Percentiles rank a stretch among this genome's conserved stretches.
These are phyloP conservation scores for Oxyura jamaicensis DNA, from an alignment of 2,113 vertebrate genomes.

Conservation along the genomic window DNA sequence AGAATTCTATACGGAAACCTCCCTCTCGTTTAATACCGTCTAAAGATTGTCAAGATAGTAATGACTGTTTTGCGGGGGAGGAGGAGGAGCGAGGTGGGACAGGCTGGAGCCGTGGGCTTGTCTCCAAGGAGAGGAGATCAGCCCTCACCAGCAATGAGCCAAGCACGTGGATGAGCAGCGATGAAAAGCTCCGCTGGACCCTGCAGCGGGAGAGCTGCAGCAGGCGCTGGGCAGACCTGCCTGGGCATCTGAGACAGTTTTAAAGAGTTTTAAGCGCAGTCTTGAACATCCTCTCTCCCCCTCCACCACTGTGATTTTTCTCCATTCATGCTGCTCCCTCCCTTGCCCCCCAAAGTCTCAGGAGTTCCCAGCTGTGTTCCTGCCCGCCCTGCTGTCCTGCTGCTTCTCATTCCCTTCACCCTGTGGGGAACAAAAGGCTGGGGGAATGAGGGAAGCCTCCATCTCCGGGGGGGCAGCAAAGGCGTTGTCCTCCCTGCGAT, in stretches of 20 bases:
- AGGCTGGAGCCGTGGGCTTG: background rate
- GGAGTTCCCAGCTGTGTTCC: no score
- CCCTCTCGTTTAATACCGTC: background rate
- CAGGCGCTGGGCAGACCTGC: background rate
- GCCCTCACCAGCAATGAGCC: background rate
- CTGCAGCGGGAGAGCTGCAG: rapidly evolving
- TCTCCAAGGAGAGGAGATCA: background rate
- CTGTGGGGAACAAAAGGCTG: no score
- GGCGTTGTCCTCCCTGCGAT: background rate
- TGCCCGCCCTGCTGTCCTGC: no score
- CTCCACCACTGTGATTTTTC: background rate
- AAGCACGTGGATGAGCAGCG: rapidly evolving
- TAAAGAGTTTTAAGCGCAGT: background rate
- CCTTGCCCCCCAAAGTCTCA: background rate
- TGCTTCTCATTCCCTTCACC: no score
- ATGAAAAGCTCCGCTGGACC: background rate
- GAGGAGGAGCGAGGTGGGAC: background rate
- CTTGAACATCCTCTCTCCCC: background rate
- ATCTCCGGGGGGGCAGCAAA: no score
- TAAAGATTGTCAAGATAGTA: background rate
- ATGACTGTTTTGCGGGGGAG: background rate
- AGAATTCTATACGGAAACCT: background rate
- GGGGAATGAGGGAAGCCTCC: no score
- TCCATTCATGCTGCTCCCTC: background rate
- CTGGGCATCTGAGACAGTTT: background rate